Base-by-base conservation (phyloP, 1,140 invertebrate species). In the Leptoteleia sp. region DNA sequence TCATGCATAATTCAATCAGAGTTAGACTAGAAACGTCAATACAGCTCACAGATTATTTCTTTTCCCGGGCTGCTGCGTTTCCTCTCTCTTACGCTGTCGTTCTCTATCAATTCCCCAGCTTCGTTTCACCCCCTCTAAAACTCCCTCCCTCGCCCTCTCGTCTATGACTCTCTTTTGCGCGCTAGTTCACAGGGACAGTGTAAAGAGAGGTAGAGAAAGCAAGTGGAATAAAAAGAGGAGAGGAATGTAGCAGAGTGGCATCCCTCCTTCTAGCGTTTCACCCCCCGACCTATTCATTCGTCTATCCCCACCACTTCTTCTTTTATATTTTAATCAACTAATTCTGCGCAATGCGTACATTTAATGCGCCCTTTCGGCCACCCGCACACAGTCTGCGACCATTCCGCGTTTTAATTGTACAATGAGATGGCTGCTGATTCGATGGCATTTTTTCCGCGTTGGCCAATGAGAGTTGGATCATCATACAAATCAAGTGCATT, bases 1-100 rank as follows among this genome's bases (percentile, higher is more conserved):
- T 89, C 88, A 90, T 89, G 88, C 89, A 89, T 89, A 89, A 90
- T 90, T 90, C 88, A 89, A 90, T 90, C 88, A 89, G 87, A 90
- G 88, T 89, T 89, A 89, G 89, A 90, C 88, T 89, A 89, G 87
- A 90, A 90, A 90, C 88, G 88, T 89, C 89, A 89, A 90, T 89
- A 90, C 88, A 90, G 89, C 88, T 89, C 88, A 87, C 87, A 89
- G 89, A 90, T 89, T 90, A 89, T 90, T 90, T 90, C 87, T 90
- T 90, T 90, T 89, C 89, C 88, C 88, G 87, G 88, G 88, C 87
- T 85, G 84, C 85, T 86, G 80, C 79, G 76, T 76, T 81, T 83
- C 77, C 82, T 84, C 82, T 82, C 85, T 83, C 81, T 84, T 80
- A 82, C 78, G 80, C 81, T 80, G 71, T 80, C 72, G 67, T 76